phyloP scores from a whole-genome alignment of 2,113 vertebrate genomes.

The Pimephales promelas region DNA sequence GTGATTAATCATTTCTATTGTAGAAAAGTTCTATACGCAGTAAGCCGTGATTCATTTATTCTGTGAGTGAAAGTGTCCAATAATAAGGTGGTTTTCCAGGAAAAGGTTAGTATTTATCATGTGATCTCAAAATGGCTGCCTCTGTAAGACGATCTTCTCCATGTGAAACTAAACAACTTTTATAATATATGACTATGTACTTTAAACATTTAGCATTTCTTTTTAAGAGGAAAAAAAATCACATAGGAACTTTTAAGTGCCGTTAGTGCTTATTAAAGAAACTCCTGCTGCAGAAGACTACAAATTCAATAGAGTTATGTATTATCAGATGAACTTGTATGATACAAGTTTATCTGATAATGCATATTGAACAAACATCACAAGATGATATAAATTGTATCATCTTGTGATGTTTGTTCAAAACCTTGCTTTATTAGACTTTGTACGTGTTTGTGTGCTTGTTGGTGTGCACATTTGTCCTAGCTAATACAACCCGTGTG shows the following conservation, averaged over 20 bases:
- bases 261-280: not conserved
- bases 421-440: not conserved
- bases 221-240: not conserved
- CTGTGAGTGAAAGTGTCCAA: not conserved
- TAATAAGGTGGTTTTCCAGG: not conserved
- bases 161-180: not conserved
- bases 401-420: not conserved
- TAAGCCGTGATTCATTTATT: not conserved
- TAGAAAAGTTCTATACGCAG: not conserved
- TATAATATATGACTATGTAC: not conserved
- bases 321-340: not conserved
- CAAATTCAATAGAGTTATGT: not conserved
- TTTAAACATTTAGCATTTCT: not conserved
- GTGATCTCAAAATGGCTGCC: not conserved
- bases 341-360: too few species aligned
- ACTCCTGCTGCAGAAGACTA: too few species aligned
- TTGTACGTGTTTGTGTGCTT: not conserved
- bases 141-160: not conserved
- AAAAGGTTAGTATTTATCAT: not conserved
- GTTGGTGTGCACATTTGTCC: not conserved
- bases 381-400: not conserved
- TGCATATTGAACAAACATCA: too few species aligned
- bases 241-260: not conserved
- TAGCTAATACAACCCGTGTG: conserved; percentile 6
- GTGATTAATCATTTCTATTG: not conserved